A percentile compares a stretch with the other conserved stretches of the same genome.
phyloP scores from a whole-genome alignment of 2,113 vertebrate species.

The Coturnix japonica region DNA sequence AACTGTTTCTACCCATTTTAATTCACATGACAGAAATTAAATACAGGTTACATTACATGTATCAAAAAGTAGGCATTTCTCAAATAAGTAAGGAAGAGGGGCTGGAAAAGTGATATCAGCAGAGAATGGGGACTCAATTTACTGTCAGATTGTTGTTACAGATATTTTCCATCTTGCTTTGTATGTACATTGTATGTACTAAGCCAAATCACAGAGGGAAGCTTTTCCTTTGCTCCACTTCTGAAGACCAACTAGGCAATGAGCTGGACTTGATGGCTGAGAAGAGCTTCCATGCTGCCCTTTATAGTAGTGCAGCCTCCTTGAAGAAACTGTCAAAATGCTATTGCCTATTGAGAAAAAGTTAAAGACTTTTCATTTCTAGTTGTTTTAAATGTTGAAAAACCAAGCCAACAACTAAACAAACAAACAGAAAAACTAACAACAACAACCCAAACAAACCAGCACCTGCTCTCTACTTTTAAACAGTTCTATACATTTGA shows the following conservation, averaged over 20 bases:
- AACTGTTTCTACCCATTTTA: neutral
- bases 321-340: neutral
- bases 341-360: neutral
- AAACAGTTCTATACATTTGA: neutral
- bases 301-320: neutral
- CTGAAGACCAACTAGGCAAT: neutral
- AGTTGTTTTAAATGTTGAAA: neutral
- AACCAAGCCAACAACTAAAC: neutral
- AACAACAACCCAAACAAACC: neutral
- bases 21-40: neutral
- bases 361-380: neutral
- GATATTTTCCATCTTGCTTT: neutral
- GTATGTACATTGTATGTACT: neutral
- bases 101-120: rapidly evolving
- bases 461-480: neutral
- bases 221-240: neutral
- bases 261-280: neutral
- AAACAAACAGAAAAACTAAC: too few relatives aligned
- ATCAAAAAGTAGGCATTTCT: neutral
- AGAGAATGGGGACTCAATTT: neutral
- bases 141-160: neutral
- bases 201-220: neutral
- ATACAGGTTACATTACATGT: neutral
- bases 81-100: neutral
- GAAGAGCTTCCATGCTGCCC: neutral